Percentiles rank a stretch among this genome's conserved stretches.
Conservation (phyloP, 2,888 invertebrate species). For the Periphyllus acericola region DNA sequence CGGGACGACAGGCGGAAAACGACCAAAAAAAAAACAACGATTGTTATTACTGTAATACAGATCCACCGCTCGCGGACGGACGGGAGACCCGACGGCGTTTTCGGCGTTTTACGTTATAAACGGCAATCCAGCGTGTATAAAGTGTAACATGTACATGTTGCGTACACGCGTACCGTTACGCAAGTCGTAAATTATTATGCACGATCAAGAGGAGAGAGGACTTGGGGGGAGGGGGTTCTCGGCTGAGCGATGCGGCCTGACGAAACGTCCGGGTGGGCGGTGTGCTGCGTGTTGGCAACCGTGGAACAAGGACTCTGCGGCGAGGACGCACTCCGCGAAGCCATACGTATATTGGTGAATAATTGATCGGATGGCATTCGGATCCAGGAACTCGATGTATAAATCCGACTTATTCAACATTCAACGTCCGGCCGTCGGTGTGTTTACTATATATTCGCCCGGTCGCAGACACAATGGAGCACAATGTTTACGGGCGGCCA, state of each 20-base stretch:
- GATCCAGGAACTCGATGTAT: background rate
- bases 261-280: too few relatives aligned
- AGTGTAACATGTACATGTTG: background rate
- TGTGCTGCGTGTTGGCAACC: too few relatives aligned
- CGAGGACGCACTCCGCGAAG: too few relatives aligned
- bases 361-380: constrained; percentile 21
- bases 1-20: background rate
- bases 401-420: background rate
- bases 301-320: too few relatives aligned
- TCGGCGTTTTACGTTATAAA: background rate
- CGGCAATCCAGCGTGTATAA: background rate
- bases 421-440: background rate
- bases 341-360: constrained; percentile 3
- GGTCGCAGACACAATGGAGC: background rate
- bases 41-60: background rate
- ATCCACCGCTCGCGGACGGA: background rate
- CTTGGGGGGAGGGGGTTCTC: too few relatives aligned
- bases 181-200: too few relatives aligned
- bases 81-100: background rate
- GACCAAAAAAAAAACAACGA: background rate
- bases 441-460: background rate
- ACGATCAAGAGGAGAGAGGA: too few relatives aligned
- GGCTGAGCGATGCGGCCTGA: too few relatives aligned
- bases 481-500: background rate
- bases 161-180: too few relatives aligned